Evolutionary conservation across 2,113 vertebrate genomes (phyloP), one percentile per base, ranked within the genome.

Genomic region (Lipophrys pholis): DNA sequence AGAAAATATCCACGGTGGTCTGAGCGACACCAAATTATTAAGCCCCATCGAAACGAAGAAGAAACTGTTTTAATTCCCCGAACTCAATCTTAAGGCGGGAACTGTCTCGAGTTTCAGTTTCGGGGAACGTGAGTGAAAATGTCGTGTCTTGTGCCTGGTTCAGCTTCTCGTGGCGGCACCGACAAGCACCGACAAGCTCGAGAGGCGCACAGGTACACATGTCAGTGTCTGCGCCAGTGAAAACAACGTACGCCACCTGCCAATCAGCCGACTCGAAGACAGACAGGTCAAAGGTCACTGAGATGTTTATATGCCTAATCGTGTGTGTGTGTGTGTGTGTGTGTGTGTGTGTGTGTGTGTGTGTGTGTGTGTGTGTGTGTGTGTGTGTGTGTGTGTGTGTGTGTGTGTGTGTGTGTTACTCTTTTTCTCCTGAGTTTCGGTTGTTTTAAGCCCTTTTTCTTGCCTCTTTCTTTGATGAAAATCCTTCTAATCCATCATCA

Each of bases 301-400:
- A 36, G 49, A 52, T 84, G 78, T 80, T 82, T 79, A 49, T 63
- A 36, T 71, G 76, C 62, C 70, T 71, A 57, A 78, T 80, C 53
- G 64, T 15, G 58, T 39, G 46, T 12, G 2, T 48, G 40, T 70
- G 17, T 54, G 9, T 35, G 5, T 21, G 6, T 16, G 50, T 30
- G 7, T 41, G 14, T n/a, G 21, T 56, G 11, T 50, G 6, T 45
- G 42, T 55, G 6, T 67, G 51, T 21, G 6, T 16, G 50, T 30
- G 7, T 41, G 14, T n/a, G 21, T 56, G 11, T 50, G 6, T 45
- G 42, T 55, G 6, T 56, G 11, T 50, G 6, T 45, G 42, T 55
- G 6, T 67, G 51, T 21, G 6, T 14, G 50, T 30, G n/a, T n/a
- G n/a, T n/a, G n/a, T n/a, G n/a, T n/a, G 7, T 41, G 14, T n/a